Evolutionary conservation across 1,140 invertebrate species (phyloP), one percentile per base, ranked within the genome.

Genomic region (Augochlora pura): DNA sequence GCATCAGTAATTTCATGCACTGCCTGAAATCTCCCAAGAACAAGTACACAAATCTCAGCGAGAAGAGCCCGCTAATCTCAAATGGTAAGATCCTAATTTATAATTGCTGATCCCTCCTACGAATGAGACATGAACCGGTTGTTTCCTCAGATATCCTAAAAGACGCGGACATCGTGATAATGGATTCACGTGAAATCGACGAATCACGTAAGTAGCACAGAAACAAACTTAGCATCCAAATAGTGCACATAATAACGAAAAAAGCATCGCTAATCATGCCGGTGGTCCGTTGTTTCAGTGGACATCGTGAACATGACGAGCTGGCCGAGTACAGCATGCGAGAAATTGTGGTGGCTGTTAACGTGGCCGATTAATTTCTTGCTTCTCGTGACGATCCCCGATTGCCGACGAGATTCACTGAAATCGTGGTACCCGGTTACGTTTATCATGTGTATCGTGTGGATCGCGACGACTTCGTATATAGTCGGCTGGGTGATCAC

Each of bases 401-500:
- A 97, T 91, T 97, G 96, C 88, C 93, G 95, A 42, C 94, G 94
- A 83, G 80, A 75, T 0, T 80, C 84, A 0, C 92, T 94, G 68
- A 91, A 87, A 71, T 93, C 92, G 52, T 94, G 93, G 80, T 96
- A 94, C 83, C 88, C 93, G 0, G 23, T 96, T 0, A 96, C 95
- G 0, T 96, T 96, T 83, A 52, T 94, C 0, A 95, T 96, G 93
- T 96, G 95, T 65, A 91, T 96, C 23, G 90, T 94, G 0, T 96
- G 95, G 95, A 95, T 96, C 65, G 95, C 94, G 3, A 86, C 90
- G 0, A 91, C 94, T 59, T 95, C 95, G 0, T 96, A 96, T 82
- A 32, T 96, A n/a, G 94, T 95, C 74, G 94, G 95, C 23, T 96
- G 96, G 95, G 95, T 96, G 92, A 96, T 96, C 32, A 96, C 95